These are phyloP conservation scores for Drosophila nikananu DNA, from an alignment of 1,140 invertebrate genomes.

Conservation along the genomic window DNA sequence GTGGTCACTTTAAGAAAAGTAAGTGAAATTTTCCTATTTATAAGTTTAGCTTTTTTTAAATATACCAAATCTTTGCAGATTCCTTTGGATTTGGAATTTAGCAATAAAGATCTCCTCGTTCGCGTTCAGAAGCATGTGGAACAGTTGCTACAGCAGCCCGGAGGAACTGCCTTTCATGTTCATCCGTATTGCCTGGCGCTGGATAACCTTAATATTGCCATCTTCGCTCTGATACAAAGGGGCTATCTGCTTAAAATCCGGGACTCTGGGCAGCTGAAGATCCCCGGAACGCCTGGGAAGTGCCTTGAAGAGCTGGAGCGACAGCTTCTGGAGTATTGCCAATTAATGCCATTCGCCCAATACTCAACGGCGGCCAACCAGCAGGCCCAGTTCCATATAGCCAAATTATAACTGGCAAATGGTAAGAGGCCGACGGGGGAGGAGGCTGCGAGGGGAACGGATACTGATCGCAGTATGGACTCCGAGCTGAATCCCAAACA, in stretches of 20 bases:
- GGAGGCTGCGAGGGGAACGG: conserved; percentile 2
- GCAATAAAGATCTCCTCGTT: conserved; percentile 86
- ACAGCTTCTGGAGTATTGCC: conserved; percentile 71
- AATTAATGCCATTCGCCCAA: conserved; percentile 78
- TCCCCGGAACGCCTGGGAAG: conserved; percentile 47
- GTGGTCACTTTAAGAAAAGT: conserved; percentile 72
- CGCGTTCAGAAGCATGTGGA: conserved; percentile 86
- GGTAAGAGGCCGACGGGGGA: conserved; percentile 54
- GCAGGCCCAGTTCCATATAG: conserved; percentile 73
- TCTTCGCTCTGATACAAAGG: conserved; percentile 71
- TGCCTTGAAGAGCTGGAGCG: conserved; percentile 62
- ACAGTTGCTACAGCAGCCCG: conserved; percentile 71
- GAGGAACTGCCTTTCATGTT: conserved; percentile 71
- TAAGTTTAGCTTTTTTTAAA: background rate
- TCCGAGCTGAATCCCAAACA: conserved; percentile 16
- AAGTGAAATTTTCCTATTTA: background rate
- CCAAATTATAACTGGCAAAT: conserved; percentile 83
- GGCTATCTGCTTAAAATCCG: conserved; percentile 62
- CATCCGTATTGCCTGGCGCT: conserved; percentile 88
- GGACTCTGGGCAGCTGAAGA: conserved; percentile 62
- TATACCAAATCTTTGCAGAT: conserved; percentile 58
- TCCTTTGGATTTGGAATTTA: conserved; percentile 61
- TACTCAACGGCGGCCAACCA: conserved; percentile 73
- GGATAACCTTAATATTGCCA: conserved; percentile 85
- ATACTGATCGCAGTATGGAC: conserved; percentile 14